Evolutionary conservation across 2,797 vertebrate genomes (phyloP).

Genomic region (Muscicapa comitata): DNA sequence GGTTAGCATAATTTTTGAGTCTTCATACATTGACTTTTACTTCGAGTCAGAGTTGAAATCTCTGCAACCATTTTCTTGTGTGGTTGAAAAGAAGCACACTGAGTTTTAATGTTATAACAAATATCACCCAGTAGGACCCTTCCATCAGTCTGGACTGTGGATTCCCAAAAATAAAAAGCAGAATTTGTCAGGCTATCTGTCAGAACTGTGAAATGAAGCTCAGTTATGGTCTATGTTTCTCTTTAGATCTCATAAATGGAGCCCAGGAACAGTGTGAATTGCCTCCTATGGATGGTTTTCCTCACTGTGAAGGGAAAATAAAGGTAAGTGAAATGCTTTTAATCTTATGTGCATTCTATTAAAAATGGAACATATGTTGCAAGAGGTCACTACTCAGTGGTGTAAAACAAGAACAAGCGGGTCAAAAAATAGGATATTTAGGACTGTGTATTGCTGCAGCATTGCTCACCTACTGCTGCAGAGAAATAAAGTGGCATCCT

Average conservation of each 20-base stretch:
- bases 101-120: neutral
- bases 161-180: neutral
- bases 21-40: neutral
- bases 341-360: neutral
- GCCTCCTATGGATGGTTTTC: constrained; percentile 95
- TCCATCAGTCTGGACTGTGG: neutral
- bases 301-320: constrained; percentile 95
- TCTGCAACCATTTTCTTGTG: neutral
- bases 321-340: constrained; percentile 79
- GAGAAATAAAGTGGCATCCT: neutral
- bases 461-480: neutral
- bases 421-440: neutral
- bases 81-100: neutral
- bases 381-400: neutral
- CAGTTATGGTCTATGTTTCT: constrained; percentile 7
- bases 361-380: neutral
- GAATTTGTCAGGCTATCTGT: neutral
- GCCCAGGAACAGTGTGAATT: constrained; percentile 98
- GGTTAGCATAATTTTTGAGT: neutral
- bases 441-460: neutral
- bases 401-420: neutral
- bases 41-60: neutral
- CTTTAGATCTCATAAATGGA: constrained; percentile 93
- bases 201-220: neutral
- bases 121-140: neutral